Conservation (phyloP, 2,797 vertebrate species). For the Alfaro cultratus region DNA sequence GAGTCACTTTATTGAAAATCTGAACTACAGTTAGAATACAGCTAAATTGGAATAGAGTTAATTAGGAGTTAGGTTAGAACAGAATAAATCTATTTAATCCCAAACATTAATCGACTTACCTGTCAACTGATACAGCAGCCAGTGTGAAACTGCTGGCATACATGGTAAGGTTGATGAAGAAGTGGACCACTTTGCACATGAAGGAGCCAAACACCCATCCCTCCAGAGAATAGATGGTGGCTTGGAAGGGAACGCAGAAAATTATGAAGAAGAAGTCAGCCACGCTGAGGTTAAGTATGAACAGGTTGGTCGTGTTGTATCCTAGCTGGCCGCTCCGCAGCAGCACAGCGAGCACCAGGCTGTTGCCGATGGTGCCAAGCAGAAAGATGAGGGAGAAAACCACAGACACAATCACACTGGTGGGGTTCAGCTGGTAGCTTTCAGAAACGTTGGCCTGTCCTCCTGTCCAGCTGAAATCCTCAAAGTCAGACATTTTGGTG, state of each 20-base stretch:
- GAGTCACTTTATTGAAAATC: neutral
- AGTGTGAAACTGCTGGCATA: slow-evolving; percentile 93
- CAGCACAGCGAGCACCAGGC: slow-evolving; percentile 88
- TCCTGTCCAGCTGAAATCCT: slow-evolving; percentile 79
- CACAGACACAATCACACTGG: slow-evolving; percentile 87
- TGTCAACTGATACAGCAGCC: slow-evolving; percentile 89
- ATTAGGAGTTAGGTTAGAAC: neutral
- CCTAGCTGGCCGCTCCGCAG: slow-evolving; percentile 85
- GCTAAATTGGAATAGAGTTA: neutral
- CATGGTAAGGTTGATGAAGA: slow-evolving; percentile 94
- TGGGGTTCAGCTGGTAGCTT: slow-evolving; percentile 84
- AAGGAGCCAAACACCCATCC: slow-evolving; percentile 92
- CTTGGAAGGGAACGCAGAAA: slow-evolving; percentile 93
- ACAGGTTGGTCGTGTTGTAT: slow-evolving; percentile 90
- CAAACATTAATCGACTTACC: slow-evolving; percentile 67
- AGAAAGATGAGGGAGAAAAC: slow-evolving; percentile 92
- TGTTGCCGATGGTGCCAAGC: slow-evolving; percentile 88
- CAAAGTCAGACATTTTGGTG: slow-evolving; percentile 82
- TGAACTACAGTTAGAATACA: neutral
- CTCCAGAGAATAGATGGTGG: slow-evolving; percentile 91
- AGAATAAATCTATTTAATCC: neutral
- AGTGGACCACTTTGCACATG: slow-evolving; percentile 91
- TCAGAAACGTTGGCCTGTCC: slow-evolving; percentile 82
- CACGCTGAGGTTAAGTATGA: slow-evolving; percentile 92
- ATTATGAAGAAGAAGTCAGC: slow-evolving; percentile 94